These are phyloP conservation scores for Siphlonurus alternatus DNA, from an alignment of 2,888 invertebrate genomes.

Conservation along the genomic window DNA sequence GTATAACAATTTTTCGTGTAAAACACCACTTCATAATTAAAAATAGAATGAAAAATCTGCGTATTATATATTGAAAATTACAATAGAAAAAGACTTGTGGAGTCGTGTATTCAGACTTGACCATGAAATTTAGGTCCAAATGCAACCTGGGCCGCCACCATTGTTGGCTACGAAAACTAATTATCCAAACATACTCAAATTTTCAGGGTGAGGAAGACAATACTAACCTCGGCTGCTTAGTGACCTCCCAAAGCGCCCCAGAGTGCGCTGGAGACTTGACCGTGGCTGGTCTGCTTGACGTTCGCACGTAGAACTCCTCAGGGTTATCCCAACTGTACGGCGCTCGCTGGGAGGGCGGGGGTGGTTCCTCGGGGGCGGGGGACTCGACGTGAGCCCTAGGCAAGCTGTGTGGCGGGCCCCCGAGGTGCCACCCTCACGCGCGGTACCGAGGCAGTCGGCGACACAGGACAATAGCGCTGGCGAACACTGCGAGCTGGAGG, in stretches of 20 bases:
- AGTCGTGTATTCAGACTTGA: too few species aligned
- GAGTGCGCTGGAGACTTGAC: neutral
- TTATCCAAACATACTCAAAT: too few species aligned
- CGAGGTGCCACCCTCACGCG: neutral
- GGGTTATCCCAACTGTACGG: neutral
- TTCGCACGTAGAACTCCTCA: neutral
- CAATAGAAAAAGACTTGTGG: too few species aligned
- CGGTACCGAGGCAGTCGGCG: neutral
- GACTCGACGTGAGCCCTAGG: neutral
- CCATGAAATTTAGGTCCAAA: too few species aligned
- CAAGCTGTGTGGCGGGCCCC: neutral
- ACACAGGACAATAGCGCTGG: slow-evolving; percentile 9
- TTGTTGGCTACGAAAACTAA: too few species aligned
- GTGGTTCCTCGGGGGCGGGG: neutral
- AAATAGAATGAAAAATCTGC: too few species aligned
- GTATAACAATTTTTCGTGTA: too few species aligned
- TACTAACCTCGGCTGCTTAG: neutral
- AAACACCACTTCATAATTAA: too few species aligned
- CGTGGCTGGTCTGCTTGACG: too few species aligned
- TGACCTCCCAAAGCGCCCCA: neutral
- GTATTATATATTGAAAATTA: too few species aligned
- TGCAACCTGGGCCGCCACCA: too few species aligned
- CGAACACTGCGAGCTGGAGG: slow-evolving; percentile 11
- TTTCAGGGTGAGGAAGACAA: too few species aligned
- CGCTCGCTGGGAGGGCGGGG: neutral